Evolutionary conservation across 2,113 vertebrate species (phyloP), one percentile per base, ranked within the genome.

Genomic region (Corydoras sp.): DNA sequence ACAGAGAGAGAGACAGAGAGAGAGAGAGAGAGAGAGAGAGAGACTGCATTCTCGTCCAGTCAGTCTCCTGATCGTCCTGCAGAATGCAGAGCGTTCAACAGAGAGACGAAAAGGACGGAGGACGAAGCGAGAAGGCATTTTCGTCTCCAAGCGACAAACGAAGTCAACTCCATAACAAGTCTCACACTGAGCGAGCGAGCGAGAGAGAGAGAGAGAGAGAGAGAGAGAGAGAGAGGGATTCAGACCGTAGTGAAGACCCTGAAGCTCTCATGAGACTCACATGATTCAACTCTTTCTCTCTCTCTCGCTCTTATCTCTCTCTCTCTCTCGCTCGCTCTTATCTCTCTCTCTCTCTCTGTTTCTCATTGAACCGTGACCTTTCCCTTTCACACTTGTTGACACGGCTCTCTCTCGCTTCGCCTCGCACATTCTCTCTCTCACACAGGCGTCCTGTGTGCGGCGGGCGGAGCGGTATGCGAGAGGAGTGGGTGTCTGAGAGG

Each of bases 371-470:
- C 51, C 54, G 59, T 71, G 69, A 71, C 69, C 69, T 71, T 71
- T 71, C 30, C 43, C 2, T 63, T 71, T 71, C 69, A 55, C 69
- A 62, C 59, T 62, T 51, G 54, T 68, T 68, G 66, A 68, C 68
- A 69, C 63, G 68, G 75, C 64, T 67, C 73, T 75, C 71, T 69
- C 1, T 54, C 65, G 35, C 64, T 31, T 24, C 61, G 15, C 49
- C 15, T 58, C 48, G 63, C 31, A 65, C 68, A 48, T 31, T 62
- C 54, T 55, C 66, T 67, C 66, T 61, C 80, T 76, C 78, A 88
- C 87, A 90, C 87, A 89, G 85, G 87, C 87, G 83, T 89, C 85
- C 86, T 89, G 89, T 90, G 88, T 90, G 86, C 88, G 84, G 86
- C 83, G 86, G 86, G 85, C 86, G 85, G 86, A 88, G 88, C 89